Evolutionary conservation across 92 coral and sea anemone species (phyloP).

Genomic region (Porites cylindrica): DNA sequence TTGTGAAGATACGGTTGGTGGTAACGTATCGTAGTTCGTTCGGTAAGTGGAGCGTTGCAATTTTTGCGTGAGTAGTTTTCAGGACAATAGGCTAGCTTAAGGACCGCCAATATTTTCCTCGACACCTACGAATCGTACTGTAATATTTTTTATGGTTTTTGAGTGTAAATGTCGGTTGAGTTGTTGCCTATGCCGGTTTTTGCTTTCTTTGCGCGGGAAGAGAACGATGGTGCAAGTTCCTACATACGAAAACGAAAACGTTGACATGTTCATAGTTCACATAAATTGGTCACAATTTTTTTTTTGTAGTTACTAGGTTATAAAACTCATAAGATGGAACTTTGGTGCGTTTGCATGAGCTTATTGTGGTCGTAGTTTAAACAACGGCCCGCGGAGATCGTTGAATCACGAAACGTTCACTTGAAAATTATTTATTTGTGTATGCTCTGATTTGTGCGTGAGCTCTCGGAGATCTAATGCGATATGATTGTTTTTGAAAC

Average conservation of each 20-base stretch:
- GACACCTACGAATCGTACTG: conserved; percentile 12
- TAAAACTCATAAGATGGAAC: neutral
- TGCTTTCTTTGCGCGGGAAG: neutral
- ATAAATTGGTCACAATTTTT: neutral
- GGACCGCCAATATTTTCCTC: conserved; percentile 12
- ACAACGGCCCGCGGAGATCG: neutral
- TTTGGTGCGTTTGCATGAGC: neutral
- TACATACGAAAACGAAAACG: neutral
- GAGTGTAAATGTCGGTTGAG: neutral
- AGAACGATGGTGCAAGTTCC: no score
- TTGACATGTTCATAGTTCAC: neutral
- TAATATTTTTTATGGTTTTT: neutral
- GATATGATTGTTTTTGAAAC: neutral
- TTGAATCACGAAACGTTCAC: neutral
- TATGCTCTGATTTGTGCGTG: neutral
- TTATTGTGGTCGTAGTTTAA: neutral
- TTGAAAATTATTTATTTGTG: neutral
- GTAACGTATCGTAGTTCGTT: conserved; percentile 13
- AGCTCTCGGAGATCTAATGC: neutral
- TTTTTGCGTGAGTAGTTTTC: conserved; percentile 18
- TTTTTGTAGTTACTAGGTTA: neutral
- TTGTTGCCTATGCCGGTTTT: neutral
- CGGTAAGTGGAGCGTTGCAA: conserved; percentile 49
- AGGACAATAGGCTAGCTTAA: conserved; percentile 22
- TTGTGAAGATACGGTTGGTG: conserved; percentile 37